Evolutionary conservation across 2,113 vertebrate species (phyloP).

Genomic region (Eclectus roratus): DNA sequence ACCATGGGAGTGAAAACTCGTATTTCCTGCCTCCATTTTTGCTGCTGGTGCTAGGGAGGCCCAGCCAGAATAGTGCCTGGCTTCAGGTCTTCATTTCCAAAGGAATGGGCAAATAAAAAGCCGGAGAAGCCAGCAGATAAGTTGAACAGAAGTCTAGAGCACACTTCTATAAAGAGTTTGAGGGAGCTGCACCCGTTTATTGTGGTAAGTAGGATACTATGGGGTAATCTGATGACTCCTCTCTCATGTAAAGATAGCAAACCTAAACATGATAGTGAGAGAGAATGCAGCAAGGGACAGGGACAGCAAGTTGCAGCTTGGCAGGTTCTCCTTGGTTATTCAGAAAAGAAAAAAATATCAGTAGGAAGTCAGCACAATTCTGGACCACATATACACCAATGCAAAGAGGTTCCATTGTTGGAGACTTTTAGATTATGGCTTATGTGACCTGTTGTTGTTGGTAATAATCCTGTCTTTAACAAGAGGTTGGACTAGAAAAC

Average conservation of each 20-base stretch:
- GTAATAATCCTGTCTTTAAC: neutral
- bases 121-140: neutral
- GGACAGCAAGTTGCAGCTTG: neutral
- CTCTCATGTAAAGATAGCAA: neutral
- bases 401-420: neutral
- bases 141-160: neutral
- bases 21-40: neutral
- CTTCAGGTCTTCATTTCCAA: neutral
- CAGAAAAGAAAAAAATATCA: neutral
- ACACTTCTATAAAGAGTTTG: neutral
- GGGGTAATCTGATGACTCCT: neutral
- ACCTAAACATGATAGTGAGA: neutral
- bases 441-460: neutral
- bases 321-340: neutral
- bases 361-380: neutral
- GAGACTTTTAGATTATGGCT: neutral
- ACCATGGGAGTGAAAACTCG: neutral
- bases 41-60: neutral
- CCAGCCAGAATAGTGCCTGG: neutral
- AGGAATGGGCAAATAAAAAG: accelerated
- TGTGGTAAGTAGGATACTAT: neutral
- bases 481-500: neutral
- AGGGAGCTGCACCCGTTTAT: neutral
- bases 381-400: neutral
- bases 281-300: neutral